Base-by-base conservation (phyloP, 2,888 invertebrate species). In the Epinotia nisella region DNA sequence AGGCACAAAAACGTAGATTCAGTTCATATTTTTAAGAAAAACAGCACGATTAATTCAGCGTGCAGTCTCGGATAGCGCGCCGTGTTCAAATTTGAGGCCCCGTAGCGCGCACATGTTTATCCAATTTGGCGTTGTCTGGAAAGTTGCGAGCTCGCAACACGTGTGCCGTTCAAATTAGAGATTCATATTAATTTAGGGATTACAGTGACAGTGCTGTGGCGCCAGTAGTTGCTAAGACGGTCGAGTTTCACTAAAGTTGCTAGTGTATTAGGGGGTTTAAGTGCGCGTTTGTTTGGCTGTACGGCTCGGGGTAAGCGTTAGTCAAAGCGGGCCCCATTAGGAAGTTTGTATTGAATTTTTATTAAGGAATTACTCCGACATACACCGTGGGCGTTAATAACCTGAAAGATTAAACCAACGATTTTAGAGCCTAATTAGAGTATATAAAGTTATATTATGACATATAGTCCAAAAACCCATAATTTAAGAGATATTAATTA, bases 91-190 rank as follows among this genome's bases (percentile, higher is more conserved):
- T 69, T 73, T 62, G 55, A 41, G 51, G 58, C 64, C 64, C 71
- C 69, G 66, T 65, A 49, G 41, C 64, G 39, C 87, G 90, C 91
- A 90, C 92, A 90, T 92, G 92, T 91, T 92, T 90, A 93, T 92
- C 91, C 91, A 92, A 93, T 92, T 93, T 92, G 89, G 89, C 89
- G 90, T 83, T 87, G 93, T 93, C 93, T 93, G 93, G 91, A 90
- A 93, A 93, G 93, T 93, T 93, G 91, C 79, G 89, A 91, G 91
- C 85, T 89, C 84, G 92, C 90, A 92, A 89, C 92, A 92, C 90
- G 90, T 93, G 93, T 89, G 90, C 85, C 87, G 89, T 87, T 85
- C 88, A 91, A 92, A 93, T 93, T 92, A 92, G 90, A 90, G 91
- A 93, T 93, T 92, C 91, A 92, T 93, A 92, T 92, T 93, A 92